Evolutionary conservation across 2,888 invertebrate species (phyloP), one percentile per base, ranked within the genome.

Genomic region (Agriotes lineatus): DNA sequence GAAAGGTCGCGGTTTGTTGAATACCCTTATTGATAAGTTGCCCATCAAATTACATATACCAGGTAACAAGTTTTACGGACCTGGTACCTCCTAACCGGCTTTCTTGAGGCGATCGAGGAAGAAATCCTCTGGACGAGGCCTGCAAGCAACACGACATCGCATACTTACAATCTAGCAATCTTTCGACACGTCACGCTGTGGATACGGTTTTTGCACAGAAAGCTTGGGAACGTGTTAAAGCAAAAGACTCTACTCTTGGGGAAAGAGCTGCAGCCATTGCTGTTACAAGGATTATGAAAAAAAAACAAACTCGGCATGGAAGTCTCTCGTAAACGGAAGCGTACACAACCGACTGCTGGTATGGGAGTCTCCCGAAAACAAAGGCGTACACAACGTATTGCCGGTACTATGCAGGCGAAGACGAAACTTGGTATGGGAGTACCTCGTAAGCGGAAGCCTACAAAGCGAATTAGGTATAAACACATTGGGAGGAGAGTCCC

Each of bases 181-280:
- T 73, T 45, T 16, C 37, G 4, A 58, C 67, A 48, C 72, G 78
- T 33, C 72, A 78, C 42, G 64, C 63, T 30, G 79, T 79, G 2
- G 82, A 85, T 75, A 69, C 75, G 63, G 19, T 73, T 16, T 71
- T 83, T 9, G 73, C 75, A 12, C 74, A 80, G 39, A 74, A 74
- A 74, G 82, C 80, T 25, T 76, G 70, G 76, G 37, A 79, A 44
- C 70, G 79, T 30, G 74, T 80, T 18, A 67, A 69, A 20, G 70
- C 80, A 1, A 72, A 68, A 70, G 78, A 82, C 72, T 69, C 79
- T 6, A 73, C 62, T 22, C 14, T 78, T 22, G 77, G 78, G 7
- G 80, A 82, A 77, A 78, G 76, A 72, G 66, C 78, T 19, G 76
- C 76, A 12, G 74, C 79, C 10, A 77, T 70, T 67, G 57, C 74